These are phyloP conservation scores for Agelas oroides DNA, from an alignment of 37 sponge, comb jelly and placozoan genomes.

Conservation along the genomic window DNA sequence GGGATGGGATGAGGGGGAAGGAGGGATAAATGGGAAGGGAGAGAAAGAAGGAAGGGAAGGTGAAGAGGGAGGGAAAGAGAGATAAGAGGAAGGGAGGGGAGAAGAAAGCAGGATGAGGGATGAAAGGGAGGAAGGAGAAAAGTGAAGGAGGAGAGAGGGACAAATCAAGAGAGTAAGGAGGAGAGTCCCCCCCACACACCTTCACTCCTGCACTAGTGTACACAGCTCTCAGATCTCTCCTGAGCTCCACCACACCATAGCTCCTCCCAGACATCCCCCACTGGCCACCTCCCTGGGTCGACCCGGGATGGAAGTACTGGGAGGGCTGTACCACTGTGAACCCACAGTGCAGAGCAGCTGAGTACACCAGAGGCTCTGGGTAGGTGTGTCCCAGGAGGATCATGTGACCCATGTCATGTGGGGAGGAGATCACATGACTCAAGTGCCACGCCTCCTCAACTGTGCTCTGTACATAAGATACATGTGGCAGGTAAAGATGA, in stretches of 20 bases:
- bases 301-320: constrained; percentile 23
- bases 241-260: constrained; percentile 33
- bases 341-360: constrained; percentile 45
- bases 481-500: constrained; percentile 15
- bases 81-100: too few species aligned
- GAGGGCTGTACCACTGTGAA: constrained; percentile 52
- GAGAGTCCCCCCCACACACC: constrained; percentile 1
- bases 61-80: too few species aligned
- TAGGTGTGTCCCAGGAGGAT: constrained; percentile 62
- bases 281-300: background rate
- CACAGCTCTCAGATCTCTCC: constrained; percentile 36
- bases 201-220: constrained; percentile 70
- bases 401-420: constrained; percentile 46
- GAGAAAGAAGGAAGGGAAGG: too few species aligned
- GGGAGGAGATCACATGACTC: constrained; percentile 33
- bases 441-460: constrained; percentile 52
- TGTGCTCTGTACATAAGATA: background rate
- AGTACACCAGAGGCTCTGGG: constrained; percentile 49
- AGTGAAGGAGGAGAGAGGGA: too few species aligned
- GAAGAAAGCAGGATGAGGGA: too few species aligned
- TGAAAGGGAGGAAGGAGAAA: too few species aligned
- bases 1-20: too few species aligned
- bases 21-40: too few species aligned
- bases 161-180: too few species aligned
- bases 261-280: background rate